Base-by-base conservation (phyloP, 2,113 vertebrate genomes). In the Prochilodus magdalenae region DNA sequence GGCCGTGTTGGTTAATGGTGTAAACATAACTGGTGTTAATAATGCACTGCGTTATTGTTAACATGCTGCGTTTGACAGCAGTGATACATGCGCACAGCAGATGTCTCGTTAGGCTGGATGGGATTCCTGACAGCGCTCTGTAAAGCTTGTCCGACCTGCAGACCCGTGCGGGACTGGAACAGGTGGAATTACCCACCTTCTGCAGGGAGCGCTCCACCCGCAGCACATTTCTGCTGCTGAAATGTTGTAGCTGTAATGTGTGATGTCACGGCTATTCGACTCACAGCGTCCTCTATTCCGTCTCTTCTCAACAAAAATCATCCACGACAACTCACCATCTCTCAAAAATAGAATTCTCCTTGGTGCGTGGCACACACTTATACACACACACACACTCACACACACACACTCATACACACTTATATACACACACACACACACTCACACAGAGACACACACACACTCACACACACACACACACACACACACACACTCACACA, bases 201-300 rank as follows among this genome's bases (percentile, higher is more conserved):
- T 44, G 33, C 3, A 5, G 10, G 7, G 36, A 70, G 33, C 10
- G 33, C 33, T n/a, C 24, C 66, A 4, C 4, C 5, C 22, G 65
- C 65, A 36, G 30, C 53, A 36, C 66, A 12, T n/a, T n/a, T 40
- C 14, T 22, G n/a, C 8, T 3, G 4, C 40, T 8, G 33, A 24
- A 40, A 70, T 14, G 36, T 14, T 22, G 30, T 26, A 12, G 33
- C 30, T 36, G 29, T 69, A 26, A 69, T n/a, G 22, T 24, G 33
- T 70, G 66, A 70, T 44, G 66, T 70, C 66, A 44, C 22, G 33
- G 65, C 8, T n/a, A n/a, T 44, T 70, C 66, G n/a, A 14, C 36
- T 70, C 66, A 22, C 66, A 44, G 66, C 66, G n/a, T 70, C 36
- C 33, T 67, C 65, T 24, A n/a, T 40, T 70, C 66, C 40, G 33